phyloP scores from a whole-genome alignment of 2,113 vertebrate species.

The Eurystomus gularis region DNA sequence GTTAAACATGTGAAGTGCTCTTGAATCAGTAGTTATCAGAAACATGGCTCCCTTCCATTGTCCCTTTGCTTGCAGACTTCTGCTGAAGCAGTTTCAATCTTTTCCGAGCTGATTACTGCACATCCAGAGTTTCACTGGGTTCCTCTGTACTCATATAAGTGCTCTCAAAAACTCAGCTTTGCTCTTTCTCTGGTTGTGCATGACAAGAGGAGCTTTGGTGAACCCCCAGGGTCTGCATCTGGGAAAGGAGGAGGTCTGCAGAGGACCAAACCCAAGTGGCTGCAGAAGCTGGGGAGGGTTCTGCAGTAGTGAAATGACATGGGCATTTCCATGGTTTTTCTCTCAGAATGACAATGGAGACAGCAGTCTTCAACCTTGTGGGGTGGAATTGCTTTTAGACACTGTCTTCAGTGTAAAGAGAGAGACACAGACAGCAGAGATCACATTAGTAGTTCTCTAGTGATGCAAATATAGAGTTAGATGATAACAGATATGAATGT shows the following conservation, averaged over 20 bases:
- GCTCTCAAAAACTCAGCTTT: neutral
- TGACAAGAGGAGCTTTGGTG: neutral
- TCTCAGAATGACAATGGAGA: neutral
- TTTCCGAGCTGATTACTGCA: neutral
- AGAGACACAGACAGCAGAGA: neutral
- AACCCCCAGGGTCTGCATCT: neutral
- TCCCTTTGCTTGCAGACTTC: neutral
- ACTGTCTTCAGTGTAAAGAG: neutral
- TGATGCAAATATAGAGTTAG: neutral
- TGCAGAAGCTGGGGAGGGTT: neutral
- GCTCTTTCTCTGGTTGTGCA: neutral
- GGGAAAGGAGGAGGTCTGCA: neutral
- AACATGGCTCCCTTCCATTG: neutral
- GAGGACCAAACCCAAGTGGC: neutral
- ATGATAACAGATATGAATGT: rapidly evolving
- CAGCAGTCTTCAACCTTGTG: neutral
- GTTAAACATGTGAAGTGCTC: neutral
- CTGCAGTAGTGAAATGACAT: neutral
- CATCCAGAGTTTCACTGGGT: neutral
- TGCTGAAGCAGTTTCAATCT: neutral
- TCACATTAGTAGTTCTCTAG: neutral
- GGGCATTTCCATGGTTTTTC: neutral
- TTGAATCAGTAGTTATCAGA: neutral
- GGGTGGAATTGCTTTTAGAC: neutral
- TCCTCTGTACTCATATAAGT: neutral